A percentile compares a stretch with the other conserved stretches of the same genome.
Conservation (phyloP, 2,888 invertebrate genomes). For the Heliconius sara region DNA sequence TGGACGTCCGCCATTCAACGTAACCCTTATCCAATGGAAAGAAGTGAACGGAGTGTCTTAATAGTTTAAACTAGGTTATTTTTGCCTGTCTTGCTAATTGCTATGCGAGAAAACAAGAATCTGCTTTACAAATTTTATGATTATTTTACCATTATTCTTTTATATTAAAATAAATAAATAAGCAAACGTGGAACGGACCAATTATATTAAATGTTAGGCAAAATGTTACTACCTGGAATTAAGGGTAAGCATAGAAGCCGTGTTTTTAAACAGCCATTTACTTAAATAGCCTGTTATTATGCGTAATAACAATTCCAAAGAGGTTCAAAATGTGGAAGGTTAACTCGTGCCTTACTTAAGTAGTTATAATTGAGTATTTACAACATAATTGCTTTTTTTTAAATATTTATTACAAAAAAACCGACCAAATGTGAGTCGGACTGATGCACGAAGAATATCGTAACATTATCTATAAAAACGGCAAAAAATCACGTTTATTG, state of each 20-base stretch:
- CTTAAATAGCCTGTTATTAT: slow-evolving; percentile 21
- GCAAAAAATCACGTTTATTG: too few species aligned
- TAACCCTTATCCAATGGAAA: too few species aligned
- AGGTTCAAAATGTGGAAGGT: slow-evolving; percentile 11
- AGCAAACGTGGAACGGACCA: slow-evolving; percentile 21
- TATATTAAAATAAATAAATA: neutral
- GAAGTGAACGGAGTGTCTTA: too few species aligned
- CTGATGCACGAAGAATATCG: too few species aligned
- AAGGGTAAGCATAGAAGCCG: slow-evolving; percentile 16
- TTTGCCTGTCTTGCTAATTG: too few species aligned
- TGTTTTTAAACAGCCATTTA: slow-evolving; percentile 29
- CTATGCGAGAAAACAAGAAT: too few species aligned
- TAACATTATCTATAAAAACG: too few species aligned
- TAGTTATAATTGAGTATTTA: neutral
- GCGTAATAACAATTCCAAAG: slow-evolving; percentile 23
- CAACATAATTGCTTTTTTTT: neutral
- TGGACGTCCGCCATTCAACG: too few species aligned
- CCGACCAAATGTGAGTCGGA: too few species aligned
- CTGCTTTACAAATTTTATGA: too few species aligned
- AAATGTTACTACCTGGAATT: slow-evolving; percentile 24
- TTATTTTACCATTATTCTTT: neutral
- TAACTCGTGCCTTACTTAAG: neutral
- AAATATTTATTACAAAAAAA: too few species aligned
- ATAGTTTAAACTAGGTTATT: too few species aligned
- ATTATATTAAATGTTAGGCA: slow-evolving; percentile 17